phyloP scores from a whole-genome alignment of 2,888 invertebrate genomes.

The Spisula solida region DNA sequence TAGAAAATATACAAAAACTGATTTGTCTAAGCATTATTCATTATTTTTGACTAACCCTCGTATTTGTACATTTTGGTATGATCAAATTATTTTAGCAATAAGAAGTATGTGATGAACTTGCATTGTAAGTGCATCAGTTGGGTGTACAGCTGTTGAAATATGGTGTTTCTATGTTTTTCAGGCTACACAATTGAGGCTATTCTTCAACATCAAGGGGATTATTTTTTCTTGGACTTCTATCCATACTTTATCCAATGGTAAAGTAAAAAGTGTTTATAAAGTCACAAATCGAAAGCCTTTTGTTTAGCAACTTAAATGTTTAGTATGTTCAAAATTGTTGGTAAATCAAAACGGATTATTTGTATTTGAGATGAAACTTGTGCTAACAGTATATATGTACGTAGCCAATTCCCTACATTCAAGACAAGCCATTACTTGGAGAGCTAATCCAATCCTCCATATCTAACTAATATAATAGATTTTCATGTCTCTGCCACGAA shows the following conservation, averaged over 20 bases:
- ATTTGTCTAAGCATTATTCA: too few relatives aligned
- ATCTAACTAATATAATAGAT: not conserved
- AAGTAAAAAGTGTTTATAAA: not conserved
- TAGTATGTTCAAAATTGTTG: not conserved
- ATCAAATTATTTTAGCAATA: too few relatives aligned
- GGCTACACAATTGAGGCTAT: slow-evolving; percentile 33
- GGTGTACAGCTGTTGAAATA: too few relatives aligned
- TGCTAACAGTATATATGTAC: too few relatives aligned
- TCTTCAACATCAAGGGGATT: slow-evolving; percentile 7
- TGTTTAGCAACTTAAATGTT: not conserved
- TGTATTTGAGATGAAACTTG: not conserved
- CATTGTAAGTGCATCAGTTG: too few relatives aligned
- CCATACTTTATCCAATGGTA: slow-evolving; percentile 44
- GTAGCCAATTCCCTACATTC: not conserved
- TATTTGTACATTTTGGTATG: too few relatives aligned
- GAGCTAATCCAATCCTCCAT: not conserved
- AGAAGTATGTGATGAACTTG: not conserved
- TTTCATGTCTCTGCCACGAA: not conserved
- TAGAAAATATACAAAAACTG: too few relatives aligned
- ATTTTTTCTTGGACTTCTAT: slow-evolving; percentile 14
- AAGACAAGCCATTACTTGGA: not conserved
- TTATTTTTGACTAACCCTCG: too few relatives aligned
- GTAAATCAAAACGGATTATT: not conserved
- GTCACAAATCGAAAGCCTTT: not conserved
- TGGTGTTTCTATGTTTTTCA: slow-evolving; percentile 1